phyloP scores from a whole-genome alignment of 1,140 invertebrate genomes.

The Drosophila chauvacae region DNA sequence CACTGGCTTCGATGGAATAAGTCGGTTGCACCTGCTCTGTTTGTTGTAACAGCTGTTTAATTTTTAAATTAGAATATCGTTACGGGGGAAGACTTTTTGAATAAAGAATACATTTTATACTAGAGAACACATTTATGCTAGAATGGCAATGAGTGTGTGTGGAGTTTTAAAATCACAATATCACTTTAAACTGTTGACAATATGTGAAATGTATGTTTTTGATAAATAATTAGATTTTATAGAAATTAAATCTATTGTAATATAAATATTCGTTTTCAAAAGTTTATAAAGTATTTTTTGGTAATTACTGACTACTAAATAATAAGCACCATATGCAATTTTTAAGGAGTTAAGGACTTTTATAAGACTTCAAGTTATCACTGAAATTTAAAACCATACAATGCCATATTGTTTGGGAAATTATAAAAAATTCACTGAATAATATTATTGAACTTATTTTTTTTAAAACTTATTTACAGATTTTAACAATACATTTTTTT shows the following conservation, averaged over 20 bases:
- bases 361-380: too few relatives aligned
- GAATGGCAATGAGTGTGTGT: too few relatives aligned
- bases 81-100: background rate
- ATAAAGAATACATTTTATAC: too few relatives aligned
- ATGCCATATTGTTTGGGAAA: background rate
- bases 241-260: background rate
- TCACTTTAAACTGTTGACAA: background rate
- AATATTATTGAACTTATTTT: background rate
- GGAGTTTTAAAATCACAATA: background rate
- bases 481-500: background rate
- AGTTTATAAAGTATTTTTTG: background rate
- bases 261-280: background rate
- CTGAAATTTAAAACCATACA: background rate
- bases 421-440: background rate
- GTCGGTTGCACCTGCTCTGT: slow-evolving; percentile 3
- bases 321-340: background rate
- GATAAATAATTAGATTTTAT: background rate
- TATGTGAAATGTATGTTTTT: background rate
- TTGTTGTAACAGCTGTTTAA: slow-evolving; percentile 24
- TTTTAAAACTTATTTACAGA: background rate
- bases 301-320: background rate
- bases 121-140: too few relatives aligned
- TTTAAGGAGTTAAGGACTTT: background rate
- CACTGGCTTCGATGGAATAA: background rate
- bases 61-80: background rate